Evolutionary conservation across 2,888 invertebrate species (phyloP), one percentile per base, ranked within the genome.

Genomic region (Rotaria sp.): DNA sequence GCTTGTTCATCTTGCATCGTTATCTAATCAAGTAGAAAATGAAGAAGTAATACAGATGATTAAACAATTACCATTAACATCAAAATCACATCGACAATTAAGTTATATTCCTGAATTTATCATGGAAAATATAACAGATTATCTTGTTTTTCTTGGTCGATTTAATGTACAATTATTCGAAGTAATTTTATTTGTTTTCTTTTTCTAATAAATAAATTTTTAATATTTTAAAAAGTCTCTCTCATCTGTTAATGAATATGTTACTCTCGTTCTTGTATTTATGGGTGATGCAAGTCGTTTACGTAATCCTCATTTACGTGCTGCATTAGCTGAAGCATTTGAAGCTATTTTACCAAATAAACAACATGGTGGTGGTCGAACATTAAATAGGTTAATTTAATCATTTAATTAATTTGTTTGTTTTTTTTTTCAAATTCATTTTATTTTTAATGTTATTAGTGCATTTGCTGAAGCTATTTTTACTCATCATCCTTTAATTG

Each of bases 221-320:
- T 2, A 41, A 26, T 41, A n/a, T n/a, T 45, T n/a, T 75, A 7
- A 1, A n/a, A 11, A 80, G 80, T 45, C 45, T 24, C 75, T 45
- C 4, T 26, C 41, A 24, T 35, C 38, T 80, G n/a, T 80, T 15
- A 80, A 80, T 80, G 80, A 80, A 45, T 80, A 80, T n/a, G n/a
- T 80, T 26, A 80, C 85, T 50, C 48, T 86, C 4, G 55, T 86
- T 30, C 48, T 97, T 48, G 93, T 94, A 2, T 95, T 95, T 89
- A 97, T 97, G 96, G 96, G 96, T 0, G 95, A 95, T 85, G 93
- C 94, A 0, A 91, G 93, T 7, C 92, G 95, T 87, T 94, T 96
- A 87, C 94, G 94, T 89, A 97, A 97, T 92, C 97, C 97, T 0
- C 97, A 97, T 92, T 92, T 96, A 87, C 93, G 97, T 87, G 97